A percentile compares a stretch with the other conserved stretches of the same genome.
These are phyloP conservation scores for Synergus gifuensis DNA, from an alignment of 2,888 invertebrate species.

Conservation along the genomic window DNA sequence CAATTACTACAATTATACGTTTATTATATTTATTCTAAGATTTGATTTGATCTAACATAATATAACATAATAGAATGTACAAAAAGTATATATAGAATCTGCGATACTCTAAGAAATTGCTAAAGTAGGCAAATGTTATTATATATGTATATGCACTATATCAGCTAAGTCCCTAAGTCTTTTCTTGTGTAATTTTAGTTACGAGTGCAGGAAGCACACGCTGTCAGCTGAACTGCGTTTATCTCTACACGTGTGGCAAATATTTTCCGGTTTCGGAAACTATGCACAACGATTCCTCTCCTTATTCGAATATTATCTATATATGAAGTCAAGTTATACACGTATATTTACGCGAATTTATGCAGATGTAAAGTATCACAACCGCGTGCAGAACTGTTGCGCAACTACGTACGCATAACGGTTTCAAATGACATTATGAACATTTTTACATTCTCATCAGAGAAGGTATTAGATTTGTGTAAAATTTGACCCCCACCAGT, in stretches of 20 bases:
- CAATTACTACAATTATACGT: too few species aligned
- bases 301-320: background rate
- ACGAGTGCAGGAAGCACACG: background rate
- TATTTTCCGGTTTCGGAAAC: constrained; percentile 64
- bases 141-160: background rate
- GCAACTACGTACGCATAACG: background rate
- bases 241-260: constrained; percentile 26
- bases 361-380: constrained; percentile 45
- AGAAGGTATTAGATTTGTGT: too few species aligned
- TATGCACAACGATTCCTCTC: constrained; percentile 14
- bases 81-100: background rate
- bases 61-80: background rate
- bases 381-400: constrained; percentile 25
- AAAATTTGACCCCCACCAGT: too few species aligned
- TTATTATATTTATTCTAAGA: too few species aligned
- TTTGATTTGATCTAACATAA: background rate
- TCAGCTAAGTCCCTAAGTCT: background rate
- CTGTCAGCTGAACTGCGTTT: background rate
- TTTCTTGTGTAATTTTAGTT: constrained; percentile 20
- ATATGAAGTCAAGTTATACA: background rate
- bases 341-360: constrained; percentile 32
- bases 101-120: background rate
- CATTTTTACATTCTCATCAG: too few species aligned
- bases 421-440: constrained; percentile 17
- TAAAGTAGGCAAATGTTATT: background rate